A percentile compares a stretch with the other conserved stretches of the same genome.
Conservation (phyloP, 1,140 invertebrate genomes). For the Melipona quadrifasciata region DNA sequence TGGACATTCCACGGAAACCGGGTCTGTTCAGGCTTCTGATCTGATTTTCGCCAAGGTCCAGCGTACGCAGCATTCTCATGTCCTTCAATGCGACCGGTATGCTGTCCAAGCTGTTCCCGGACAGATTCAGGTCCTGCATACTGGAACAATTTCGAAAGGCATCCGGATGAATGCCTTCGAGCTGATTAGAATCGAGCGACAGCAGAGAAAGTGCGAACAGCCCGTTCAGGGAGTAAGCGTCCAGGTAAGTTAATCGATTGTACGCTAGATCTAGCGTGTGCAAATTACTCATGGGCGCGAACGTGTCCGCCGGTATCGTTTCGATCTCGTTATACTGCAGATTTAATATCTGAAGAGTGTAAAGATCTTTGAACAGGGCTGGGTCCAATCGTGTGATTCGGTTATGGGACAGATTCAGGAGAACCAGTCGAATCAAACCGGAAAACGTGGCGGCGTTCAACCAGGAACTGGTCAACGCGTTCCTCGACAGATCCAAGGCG, state of each 20-base stretch:
- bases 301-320: conserved; percentile 89
- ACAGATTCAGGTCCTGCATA: conserved; percentile 90
- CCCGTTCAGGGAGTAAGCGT: conserved; percentile 89
- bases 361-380: conserved; percentile 90
- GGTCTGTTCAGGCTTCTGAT: conserved; percentile 89
- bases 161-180: conserved; percentile 88
- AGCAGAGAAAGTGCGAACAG: conserved; percentile 91
- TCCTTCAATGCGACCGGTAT: conserved; percentile 89
- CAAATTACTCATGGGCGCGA: conserved; percentile 90
- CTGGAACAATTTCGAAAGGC: conserved; percentile 92
- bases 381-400: conserved; percentile 90
- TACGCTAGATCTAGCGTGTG: conserved; percentile 90
- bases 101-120: conserved; percentile 88
- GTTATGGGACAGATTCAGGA: conserved; percentile 93
- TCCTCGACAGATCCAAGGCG: conserved; percentile 92
- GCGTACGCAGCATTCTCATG: conserved; percentile 88
- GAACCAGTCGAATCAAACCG: conserved; percentile 92
- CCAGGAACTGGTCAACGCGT: conserved; percentile 92
- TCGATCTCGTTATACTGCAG: conserved; percentile 90
- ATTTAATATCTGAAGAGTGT: conserved; percentile 91
- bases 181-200: conserved; percentile 89
- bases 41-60: conserved; percentile 91
- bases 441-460: conserved; percentile 91
- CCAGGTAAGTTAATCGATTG: conserved; percentile 88
- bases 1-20: conserved; percentile 90